These are phyloP conservation scores for Aphelenchoides besseyi DNA, from an alignment of 1,140 invertebrate species.

Conservation along the genomic window DNA sequence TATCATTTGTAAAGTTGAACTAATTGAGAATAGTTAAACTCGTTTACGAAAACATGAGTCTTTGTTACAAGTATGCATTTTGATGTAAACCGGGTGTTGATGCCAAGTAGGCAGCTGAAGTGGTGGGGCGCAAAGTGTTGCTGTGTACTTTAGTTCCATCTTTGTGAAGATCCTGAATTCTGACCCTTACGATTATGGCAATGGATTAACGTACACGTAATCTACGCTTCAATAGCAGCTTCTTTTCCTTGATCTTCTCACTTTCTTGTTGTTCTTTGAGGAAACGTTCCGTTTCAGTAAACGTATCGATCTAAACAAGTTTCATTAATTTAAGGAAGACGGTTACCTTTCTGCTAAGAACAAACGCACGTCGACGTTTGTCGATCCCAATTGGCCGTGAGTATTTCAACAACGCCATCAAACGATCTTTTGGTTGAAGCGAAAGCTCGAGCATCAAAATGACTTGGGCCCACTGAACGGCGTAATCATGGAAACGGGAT, in stretches of 20 bases:
- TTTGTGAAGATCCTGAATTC: conserved; percentile 10
- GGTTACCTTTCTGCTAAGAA: conserved; percentile 76
- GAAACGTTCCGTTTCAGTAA: conserved; percentile 41
- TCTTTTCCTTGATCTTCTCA: conserved; percentile 44
- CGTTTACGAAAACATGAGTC: neutral
- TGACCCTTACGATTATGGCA: neutral
- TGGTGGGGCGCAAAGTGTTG: neutral
- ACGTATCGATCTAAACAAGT: conserved; percentile 32
- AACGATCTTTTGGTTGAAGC: conserved; percentile 78
- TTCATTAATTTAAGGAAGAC: conserved; percentile 8
- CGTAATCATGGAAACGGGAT: neutral
- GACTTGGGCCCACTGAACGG: conserved; percentile 84
- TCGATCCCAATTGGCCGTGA: conserved; percentile 92
- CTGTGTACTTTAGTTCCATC: neutral
- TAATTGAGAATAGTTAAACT: too few relatives aligned
- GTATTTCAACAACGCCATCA: conserved; percentile 80
- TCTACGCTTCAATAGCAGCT: conserved; percentile 43
- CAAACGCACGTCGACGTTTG: conserved; percentile 72
- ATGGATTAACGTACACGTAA: conserved; percentile 26
- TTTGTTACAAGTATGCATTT: neutral
- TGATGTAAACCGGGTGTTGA: conserved; percentile 6
- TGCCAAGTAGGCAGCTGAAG: conserved; percentile 7
- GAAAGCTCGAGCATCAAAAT: conserved; percentile 92
- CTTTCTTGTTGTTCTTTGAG: conserved; percentile 42
- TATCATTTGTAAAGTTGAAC: too few relatives aligned